Evolutionary conservation across 2,797 vertebrate species (phyloP).

Genomic region (Hozukius guyotensis): DNA sequence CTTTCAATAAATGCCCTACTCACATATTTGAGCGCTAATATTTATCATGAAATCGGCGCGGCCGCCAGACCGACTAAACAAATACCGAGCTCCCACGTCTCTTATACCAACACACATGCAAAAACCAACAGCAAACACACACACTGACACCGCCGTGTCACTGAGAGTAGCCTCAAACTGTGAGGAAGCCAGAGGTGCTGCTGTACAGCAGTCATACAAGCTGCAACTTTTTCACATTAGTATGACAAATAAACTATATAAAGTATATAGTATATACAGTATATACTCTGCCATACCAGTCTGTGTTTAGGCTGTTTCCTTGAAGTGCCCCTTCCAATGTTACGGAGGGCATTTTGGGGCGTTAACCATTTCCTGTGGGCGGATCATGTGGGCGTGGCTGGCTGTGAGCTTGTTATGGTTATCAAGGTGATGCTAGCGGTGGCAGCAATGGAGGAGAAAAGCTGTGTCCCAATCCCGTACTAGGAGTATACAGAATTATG

Average conservation of each 20-base stretch:
- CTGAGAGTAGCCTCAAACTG: constrained; percentile 8
- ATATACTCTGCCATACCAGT: neutral
- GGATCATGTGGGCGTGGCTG: constrained; percentile 33
- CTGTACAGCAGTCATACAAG: neutral
- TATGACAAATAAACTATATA: neutral
- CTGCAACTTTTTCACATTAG: neutral
- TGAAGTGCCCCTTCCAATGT: neutral
- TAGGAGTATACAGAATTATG: neutral
- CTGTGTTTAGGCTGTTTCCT: neutral
- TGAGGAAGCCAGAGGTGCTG: neutral
- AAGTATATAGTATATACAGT: no score
- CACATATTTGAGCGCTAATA: constrained; percentile 80
- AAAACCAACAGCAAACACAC: constrained; percentile 55
- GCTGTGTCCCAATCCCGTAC: neutral
- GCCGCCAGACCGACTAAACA: constrained; percentile 75
- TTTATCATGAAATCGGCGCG: constrained; percentile 75
- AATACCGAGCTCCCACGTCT: constrained; percentile 60
- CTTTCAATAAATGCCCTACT: constrained; percentile 76
- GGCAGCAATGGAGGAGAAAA: neutral
- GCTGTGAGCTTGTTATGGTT: neutral
- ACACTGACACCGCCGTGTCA: constrained; percentile 5
- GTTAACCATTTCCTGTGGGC: constrained; percentile 6
- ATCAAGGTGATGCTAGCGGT: constrained; percentile 38
- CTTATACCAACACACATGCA: constrained; percentile 66
- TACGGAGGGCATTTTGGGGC: constrained; percentile 41